phyloP scores from a whole-genome alignment of 2,797 vertebrate species.

The Macropus fuliginosus region DNA sequence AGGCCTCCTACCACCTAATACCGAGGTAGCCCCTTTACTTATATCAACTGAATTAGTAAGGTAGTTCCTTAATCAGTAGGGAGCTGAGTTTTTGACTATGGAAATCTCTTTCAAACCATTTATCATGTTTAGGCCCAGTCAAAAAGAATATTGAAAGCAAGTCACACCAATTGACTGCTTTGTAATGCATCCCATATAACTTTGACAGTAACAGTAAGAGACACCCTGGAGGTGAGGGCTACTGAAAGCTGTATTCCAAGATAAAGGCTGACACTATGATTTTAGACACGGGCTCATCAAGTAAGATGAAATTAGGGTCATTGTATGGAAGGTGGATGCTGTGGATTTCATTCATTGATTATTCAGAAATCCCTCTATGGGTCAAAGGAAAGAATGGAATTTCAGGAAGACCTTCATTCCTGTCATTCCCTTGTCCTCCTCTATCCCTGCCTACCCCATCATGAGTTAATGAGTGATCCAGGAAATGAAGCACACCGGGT shows the following conservation, averaged over 20 bases:
- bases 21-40: background rate
- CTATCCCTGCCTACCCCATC: background rate
- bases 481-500: too few relatives aligned
- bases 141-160: conserved; percentile 4
- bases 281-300: background rate
- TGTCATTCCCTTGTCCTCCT: background rate
- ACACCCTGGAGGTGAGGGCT: background rate
- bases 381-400: background rate
- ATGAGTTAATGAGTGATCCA: background rate
- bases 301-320: background rate
- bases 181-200: background rate
- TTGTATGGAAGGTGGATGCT: background rate
- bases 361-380: background rate
- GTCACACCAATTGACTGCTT: conserved; percentile 1
- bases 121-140: background rate
- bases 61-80: background rate
- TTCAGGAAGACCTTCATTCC: background rate
- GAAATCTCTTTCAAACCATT: background rate
- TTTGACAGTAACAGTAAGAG: background rate
- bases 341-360: background rate
- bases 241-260: background rate
- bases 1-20: background rate
- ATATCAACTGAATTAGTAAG: background rate
- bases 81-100: background rate
- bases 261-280: background rate